Conservation (phyloP, 2,888 invertebrate genomes). For the Hedya salicella region DNA sequence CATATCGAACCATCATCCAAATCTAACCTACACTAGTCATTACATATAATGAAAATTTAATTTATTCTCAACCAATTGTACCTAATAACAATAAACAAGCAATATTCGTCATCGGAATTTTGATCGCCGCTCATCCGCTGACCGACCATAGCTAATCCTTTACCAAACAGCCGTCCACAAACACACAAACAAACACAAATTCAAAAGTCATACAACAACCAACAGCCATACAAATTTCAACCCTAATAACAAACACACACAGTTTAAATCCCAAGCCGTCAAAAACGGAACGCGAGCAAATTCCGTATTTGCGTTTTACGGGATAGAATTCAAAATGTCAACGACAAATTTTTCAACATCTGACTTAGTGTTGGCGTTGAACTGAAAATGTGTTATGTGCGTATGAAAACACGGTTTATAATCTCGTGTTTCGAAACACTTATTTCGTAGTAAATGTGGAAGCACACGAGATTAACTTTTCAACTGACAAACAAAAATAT, state of each 20-base stretch:
- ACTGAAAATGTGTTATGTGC: not conserved
- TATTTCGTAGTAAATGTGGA: not conserved
- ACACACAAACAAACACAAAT: constrained; percentile 23
- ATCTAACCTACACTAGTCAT: too few relatives aligned
- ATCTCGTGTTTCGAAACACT: not conserved
- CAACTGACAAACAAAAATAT: constrained; percentile 41
- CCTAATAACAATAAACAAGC: constrained; percentile 2
- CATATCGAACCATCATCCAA: too few relatives aligned
- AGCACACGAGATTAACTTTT: constrained; percentile 31
- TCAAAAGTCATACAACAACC: constrained; percentile 16
- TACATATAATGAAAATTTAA: too few relatives aligned
- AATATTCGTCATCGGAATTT: not conserved
- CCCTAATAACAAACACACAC: constrained; percentile 20
- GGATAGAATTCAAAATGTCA: constrained; percentile 23
- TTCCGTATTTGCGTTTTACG: constrained; percentile 2
- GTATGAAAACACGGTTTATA: constrained; percentile 6
- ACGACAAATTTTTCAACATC: not conserved
- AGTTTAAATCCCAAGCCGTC: not conserved
- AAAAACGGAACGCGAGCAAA: not conserved
- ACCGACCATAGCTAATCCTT: constrained; percentile 16
- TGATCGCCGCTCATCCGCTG: not conserved
- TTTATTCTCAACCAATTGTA: not conserved
- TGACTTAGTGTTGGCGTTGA: not conserved
- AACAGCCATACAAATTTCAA: constrained; percentile 8
- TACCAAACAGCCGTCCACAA: constrained; percentile 20